Evolutionary conservation across 2,113 vertebrate species (phyloP), one percentile per base, ranked within the genome.

Genomic region (Ciconia boyciana): DNA sequence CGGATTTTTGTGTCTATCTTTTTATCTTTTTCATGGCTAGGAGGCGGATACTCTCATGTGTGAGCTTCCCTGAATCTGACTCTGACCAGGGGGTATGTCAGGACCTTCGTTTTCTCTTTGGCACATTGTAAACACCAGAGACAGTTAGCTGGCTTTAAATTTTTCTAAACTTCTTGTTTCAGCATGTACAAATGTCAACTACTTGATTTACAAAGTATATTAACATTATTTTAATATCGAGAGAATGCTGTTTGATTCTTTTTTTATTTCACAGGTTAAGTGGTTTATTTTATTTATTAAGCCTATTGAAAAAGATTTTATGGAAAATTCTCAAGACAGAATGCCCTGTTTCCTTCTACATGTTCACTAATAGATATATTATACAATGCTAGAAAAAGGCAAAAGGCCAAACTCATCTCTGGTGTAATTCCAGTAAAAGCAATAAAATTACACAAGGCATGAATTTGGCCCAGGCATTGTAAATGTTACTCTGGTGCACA

Each of bases 361-460:
- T 87, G 69, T 65, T 94, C 95, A 68, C 87, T 91, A 96, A 96
- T 90, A 97, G 97, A 85, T 92, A 84, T 64, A 95, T 95, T 97
- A 94, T 97, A 96, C 86, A 94, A 95, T 72, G 88, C 66, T 95
- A 96, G 93, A 94, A 93, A 96, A 96, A 96, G 83, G 90, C 91
- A 96, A 95, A 96, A 91, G 92, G 87, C 93, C 92, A 94, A 96
- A 92, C 91, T 92, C 87, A 95, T 96, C 93, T 88, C 92, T 96
- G 94, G 93, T 97, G 95, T 93, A 96, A 96, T 97, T 96, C 97
- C 97, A 97, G 92, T 95, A 96, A 97, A 97, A 97, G 91, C 94
- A 94, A 89, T 97, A 97, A 96, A 97, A 93, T 97, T 95, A 93
- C 96, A 97, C 96, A 96, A 97, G 96, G 94, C 96, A 97, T 97